Percentiles rank a stretch among this genome's conserved stretches.
phyloP scores from a whole-genome alignment of 2,888 invertebrate species.

The Myopa tessellatipennis region DNA sequence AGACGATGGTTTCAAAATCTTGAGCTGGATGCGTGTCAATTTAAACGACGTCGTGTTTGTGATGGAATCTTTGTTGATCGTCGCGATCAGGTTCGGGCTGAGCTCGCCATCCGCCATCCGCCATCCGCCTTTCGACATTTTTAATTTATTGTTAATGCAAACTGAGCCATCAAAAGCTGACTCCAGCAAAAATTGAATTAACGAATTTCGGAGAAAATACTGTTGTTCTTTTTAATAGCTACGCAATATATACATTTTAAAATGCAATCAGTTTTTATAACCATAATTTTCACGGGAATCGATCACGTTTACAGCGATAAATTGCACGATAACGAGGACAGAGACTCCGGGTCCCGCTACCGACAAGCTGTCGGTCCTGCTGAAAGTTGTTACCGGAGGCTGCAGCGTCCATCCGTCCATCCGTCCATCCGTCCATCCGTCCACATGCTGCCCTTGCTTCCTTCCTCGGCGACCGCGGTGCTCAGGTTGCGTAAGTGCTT shows the following conservation, averaged over 20 bases:
- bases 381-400: no score
- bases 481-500: background rate
- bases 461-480: no score
- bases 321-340: background rate
- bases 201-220: background rate
- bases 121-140: no score
- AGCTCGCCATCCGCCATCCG: no score
- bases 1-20: no score
- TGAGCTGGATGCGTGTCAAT: no score
- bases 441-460: background rate
- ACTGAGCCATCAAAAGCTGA: no score
- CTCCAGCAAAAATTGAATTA: background rate
- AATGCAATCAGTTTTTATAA: slow-evolving; percentile 1
- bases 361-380: background rate
- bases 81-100: no score
- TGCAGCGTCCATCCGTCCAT: background rate
- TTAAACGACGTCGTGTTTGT: no score
- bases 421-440: background rate
- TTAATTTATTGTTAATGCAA: no score
- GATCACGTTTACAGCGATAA: background rate
- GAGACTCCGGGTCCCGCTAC: background rate
- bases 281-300: slow-evolving; percentile 2
- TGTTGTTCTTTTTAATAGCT: background rate
- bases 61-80: no score
- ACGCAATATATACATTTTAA: background rate